Evolutionary conservation across 2,797 vertebrate genomes (phyloP), one percentile per base, ranked within the genome.

Genomic region (Streptopelia turtur): DNA sequence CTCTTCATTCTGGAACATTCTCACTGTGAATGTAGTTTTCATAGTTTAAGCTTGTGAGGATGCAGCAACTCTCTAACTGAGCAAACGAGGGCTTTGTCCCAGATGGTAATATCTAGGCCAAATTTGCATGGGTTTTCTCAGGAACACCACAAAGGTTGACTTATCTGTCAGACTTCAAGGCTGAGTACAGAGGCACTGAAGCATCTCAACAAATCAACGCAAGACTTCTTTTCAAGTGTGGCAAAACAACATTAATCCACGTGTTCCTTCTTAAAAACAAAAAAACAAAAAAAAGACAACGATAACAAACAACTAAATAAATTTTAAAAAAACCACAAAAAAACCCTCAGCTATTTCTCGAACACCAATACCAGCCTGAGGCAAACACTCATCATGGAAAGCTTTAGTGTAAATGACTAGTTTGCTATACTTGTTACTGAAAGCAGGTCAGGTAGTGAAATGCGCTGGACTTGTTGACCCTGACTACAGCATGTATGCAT

Each of bases 71-170:
- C 45, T 91, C 21, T 69, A 47, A 37, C 37, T 63, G 43, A 72
- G 25, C 24, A 79, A 59, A 37, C 1, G 8, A 71, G n/a, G 2
- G 0, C 3, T 57, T 80, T 71, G 60, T 2, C 43, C 49, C 31
- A 76, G 39, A 25, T 87, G 39, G 43, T 49, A 16, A 14, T 70
- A 45, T 43, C 63, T 88, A 68, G 77, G 75, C 30, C 23, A 53
- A 47, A 70, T 89, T 72, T 70, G 56, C 33, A 23, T 87, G 22
- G 10, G 17, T 84, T 90, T 82, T 93, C 65, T 90, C 71, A 92
- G 86, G 49, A 90, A 12, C 53, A 43, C 23, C 13, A 24, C 52
- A n/a, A 31, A 85, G 9, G 43, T 64, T 94, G 74, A 25, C 17
- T 90, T 81, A 30, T 66, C 64, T 52, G 49, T 64, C 63, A 56